Base-by-base conservation (phyloP, 2,888 invertebrate species). In the Augochlorella aurata region DNA sequence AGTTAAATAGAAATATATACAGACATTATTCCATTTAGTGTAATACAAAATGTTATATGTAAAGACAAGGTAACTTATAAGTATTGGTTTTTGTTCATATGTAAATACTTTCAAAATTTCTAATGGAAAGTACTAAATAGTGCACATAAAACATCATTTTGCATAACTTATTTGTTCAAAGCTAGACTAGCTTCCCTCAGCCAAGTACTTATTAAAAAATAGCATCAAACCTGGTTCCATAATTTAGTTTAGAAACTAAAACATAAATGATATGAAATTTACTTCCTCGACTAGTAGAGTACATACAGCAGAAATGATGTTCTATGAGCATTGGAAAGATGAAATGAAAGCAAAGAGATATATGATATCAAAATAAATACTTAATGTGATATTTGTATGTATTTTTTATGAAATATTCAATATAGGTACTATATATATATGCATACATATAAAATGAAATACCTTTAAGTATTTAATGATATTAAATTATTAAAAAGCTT, bases 1-100 rank as follows among this genome's bases (percentile, higher is more conserved):
- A 81, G 68, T 71, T 80, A 80, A 81, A 49, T 82, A 65, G 44
- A 65, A n/a, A 44, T 38, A 84, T 50, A 87, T 50, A 80, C 78
- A 88, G 66, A 74, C 49, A 58, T 74, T 77, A 79, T 29, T 66
- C 45, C 74, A 70, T 68, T 72, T 29, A 70, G 73, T 72, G 71
- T 78, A 82, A 75, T 50, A 29, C 52, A 50, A 65, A 73, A 38
- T n/a, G 50, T 66, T 61, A 61, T 73, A 18, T 24, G 49, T 61
- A 71, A 38, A 47, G 14, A 63, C 58, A 68, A 49, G n/a, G 71
- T 76, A 76, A 65, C 73, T 8, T 82, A 66, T 69, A 16, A 68
- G 3, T 38, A 45, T 18, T 14, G 21, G 38, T 68, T 68, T 81
- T 54, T 66, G 63, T 83, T 81, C 29, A 29, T 47, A 70, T 45